phyloP scores from a whole-genome alignment of 2,888 invertebrate species.

The Machimus rusticus region DNA sequence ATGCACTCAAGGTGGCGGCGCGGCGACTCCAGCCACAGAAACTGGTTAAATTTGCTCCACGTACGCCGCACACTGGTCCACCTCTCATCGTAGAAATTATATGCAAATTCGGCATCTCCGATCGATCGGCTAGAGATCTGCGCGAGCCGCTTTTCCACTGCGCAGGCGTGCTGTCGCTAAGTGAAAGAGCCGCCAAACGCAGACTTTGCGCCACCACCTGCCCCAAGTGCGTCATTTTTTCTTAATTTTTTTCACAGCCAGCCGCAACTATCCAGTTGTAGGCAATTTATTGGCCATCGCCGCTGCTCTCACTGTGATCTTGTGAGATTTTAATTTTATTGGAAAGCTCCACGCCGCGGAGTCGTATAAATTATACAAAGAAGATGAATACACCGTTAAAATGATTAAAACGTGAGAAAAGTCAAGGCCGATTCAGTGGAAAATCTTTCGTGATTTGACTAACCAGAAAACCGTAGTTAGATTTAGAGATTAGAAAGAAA shows the following conservation, averaged over 20 bases:
- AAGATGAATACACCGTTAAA: not conserved
- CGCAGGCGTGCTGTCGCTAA: not conserved
- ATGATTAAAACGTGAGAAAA: conserved; percentile 5
- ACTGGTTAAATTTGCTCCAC: not conserved
- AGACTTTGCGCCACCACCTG: not conserved
- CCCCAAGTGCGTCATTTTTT: not conserved
- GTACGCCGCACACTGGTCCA: not conserved
- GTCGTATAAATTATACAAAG: not conserved
- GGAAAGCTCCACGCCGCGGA: not conserved
- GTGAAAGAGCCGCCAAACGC: not conserved
- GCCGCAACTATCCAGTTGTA: not conserved
- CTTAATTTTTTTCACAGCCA: not conserved
- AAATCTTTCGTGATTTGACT: not conserved
- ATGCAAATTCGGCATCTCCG: not conserved
- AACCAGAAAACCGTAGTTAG: not conserved
- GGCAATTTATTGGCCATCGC: not conserved
- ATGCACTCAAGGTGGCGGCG: not conserved
- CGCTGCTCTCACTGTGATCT: not conserved
- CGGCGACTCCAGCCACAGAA: not conserved
- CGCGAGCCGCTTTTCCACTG: not conserved
- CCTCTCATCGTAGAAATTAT: not conserved
- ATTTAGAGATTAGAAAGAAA: not conserved
- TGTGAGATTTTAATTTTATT: not conserved
- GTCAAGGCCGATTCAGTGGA: not conserved
- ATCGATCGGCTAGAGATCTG: not conserved